Base-by-base conservation (phyloP, 1,140 invertebrate genomes). In the Drosophila bocqueti region DNA sequence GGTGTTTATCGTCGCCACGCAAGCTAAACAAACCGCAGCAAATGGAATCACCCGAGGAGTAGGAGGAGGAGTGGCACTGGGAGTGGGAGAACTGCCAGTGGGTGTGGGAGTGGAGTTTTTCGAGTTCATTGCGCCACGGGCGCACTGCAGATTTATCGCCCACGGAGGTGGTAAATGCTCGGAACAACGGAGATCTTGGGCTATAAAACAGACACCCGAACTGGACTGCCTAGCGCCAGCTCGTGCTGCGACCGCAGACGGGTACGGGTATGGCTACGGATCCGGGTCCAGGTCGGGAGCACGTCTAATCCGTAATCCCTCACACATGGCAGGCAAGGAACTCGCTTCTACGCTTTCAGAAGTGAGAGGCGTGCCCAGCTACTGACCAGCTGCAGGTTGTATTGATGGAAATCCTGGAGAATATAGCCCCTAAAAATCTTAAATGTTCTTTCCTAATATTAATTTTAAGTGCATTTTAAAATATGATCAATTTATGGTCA, bases 91-190 rank as follows among this genome's bases (percentile, higher is more conserved):
- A 60, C 9, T 16, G 38, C 31, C 16, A 16, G 18, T 59, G 54
- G 24, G 31, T 31, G 54, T 59, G 45, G 57, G 45, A 71, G 65
- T 66, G 49, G 71, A 81, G 85, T 89, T 90, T 86, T 86, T 66
- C 60, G 75, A 81, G 85, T 89, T 90, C 85, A 90, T 90, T 89
- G 85, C 85, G 79, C 86, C 76, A 75, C 85, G 66, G 86, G 86
- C 79, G 87, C 79, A 85, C 85, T 79, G 85, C 87, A 90, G 85
- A 91, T 91, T 91, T 91, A 91, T 91, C 81, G 89, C 89, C 84
- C 81, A 82, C 74, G 81, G 82, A 91, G 89, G 89, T 89, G 89
- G 89, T 91, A 89, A 81, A 78, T 49, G 77, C 79, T 31, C 46
- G 71, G 72, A 61, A 64, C 75, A 79, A 69, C 54, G 54, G 24